Conservation (phyloP, 2,113 vertebrate species). For the Orthonyx spaldingii region DNA sequence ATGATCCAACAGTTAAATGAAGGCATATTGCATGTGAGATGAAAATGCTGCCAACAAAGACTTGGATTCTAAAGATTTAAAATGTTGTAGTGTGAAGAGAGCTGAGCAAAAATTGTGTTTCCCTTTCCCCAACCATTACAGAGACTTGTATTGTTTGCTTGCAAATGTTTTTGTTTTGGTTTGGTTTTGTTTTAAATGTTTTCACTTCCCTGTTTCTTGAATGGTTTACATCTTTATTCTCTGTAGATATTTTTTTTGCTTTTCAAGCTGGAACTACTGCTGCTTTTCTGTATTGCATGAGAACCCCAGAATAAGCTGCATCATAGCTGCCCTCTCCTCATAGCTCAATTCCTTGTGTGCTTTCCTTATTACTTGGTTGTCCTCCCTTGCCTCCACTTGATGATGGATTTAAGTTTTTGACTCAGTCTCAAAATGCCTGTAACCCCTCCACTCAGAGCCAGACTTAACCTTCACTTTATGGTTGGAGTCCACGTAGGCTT, state of each 20-base stretch:
- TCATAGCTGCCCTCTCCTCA: not conserved
- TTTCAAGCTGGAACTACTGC: not conserved
- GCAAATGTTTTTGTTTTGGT: not conserved
- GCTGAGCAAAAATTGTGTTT: not conserved
- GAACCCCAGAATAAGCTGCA: not conserved
- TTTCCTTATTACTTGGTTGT: not conserved
- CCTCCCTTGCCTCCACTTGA: not conserved
- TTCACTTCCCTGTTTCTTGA: not conserved
- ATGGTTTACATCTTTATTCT: not conserved
- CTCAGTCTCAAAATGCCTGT: not conserved
- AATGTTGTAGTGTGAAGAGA: not conserved
- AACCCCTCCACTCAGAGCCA: not conserved
- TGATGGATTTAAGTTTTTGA: constrained; percentile 12
- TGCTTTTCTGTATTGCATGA: not conserved
- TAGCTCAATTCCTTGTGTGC: not conserved
- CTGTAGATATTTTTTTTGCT: not conserved
- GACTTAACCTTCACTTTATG: not conserved
- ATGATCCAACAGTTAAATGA: not conserved
- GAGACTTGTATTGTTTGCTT: not conserved
- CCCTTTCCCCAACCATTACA: not conserved
- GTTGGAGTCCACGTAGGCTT: not conserved
- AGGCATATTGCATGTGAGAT: not conserved
- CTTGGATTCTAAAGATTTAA: not conserved
- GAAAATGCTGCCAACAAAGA: not conserved
- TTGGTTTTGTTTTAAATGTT: not conserved